Evolutionary conservation across 2,888 invertebrate species (phyloP).

Genomic region (Danaus chrysippus): DNA sequence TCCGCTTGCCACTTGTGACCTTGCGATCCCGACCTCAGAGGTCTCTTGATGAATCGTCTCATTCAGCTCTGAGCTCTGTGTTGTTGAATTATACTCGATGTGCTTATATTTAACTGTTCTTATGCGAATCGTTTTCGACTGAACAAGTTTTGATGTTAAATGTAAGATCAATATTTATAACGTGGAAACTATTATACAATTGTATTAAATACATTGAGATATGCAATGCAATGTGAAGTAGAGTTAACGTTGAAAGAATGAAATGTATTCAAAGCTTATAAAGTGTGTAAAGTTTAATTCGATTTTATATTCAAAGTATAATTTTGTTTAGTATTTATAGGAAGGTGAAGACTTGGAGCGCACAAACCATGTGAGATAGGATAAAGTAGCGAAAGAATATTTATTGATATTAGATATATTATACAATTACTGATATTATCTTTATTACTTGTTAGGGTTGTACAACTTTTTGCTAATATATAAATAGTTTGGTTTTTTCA

Average conservation of each 20-base stretch:
- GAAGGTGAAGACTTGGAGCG: conserved; percentile 67
- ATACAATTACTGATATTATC: conserved; percentile 40
- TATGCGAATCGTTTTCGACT: conserved; percentile 41
- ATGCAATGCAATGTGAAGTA: conserved; percentile 13
- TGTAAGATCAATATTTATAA: conserved; percentile 21
- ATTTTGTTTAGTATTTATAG: conserved; percentile 53
- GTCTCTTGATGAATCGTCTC: conserved; percentile 18
- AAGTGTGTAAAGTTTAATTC: conserved; percentile 25
- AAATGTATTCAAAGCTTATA: conserved; percentile 26
- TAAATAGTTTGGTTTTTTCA: conserved; percentile 3
- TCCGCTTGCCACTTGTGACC: conserved; percentile 16
- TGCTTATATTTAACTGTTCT: conserved; percentile 25
- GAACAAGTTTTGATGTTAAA: conserved; percentile 42
- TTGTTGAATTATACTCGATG: conserved; percentile 28
- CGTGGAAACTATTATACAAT: conserved; percentile 12
- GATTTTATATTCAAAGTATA: conserved; percentile 35
- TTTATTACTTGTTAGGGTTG: conserved; percentile 21
- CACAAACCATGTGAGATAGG: conserved; percentile 74
- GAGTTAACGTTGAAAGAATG: conserved; percentile 29
- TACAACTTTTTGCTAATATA: conserved; percentile 22
- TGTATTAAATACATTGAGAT: conserved; percentile 24
- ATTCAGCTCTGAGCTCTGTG: conserved; percentile 11
- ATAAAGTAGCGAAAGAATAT: conserved; percentile 53
- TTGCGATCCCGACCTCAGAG: conserved; percentile 27
- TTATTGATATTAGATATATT: conserved; percentile 47